Evolutionary conservation across 2,113 vertebrate species (phyloP), one percentile per base, ranked within the genome.

Genomic region (Rana temporaria): DNA sequence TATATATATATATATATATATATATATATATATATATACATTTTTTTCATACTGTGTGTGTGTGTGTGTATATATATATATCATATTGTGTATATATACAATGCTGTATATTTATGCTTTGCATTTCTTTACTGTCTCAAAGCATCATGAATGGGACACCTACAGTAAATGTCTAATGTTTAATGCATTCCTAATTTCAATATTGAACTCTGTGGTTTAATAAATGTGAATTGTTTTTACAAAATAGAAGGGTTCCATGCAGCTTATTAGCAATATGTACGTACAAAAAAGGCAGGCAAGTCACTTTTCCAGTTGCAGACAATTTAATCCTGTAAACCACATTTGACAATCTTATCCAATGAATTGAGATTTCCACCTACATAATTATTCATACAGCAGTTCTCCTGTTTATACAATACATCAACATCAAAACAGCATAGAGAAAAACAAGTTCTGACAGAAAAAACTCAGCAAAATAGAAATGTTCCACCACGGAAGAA

Each of bases 401-500:
- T 64, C 73, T 26, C 59, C 57, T 76, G 38, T 52, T 63, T 76
- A 76, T 64, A 59, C 71, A 73, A 73, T 73, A 74, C 55, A 74
- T 74, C 69, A 71, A 71, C 69, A 71, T 71, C 71, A 74, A 57
- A 57, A 60, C 59, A 19, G 71, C 70, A n/a, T 17, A 7, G 55
- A 73, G 71, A n/a, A 32, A 74, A 74, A 74, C 71, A 60, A 74
- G 71, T 59, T 74, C 55, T 74, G 71, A 74, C 71, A 38, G 71
- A 59, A 22, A 74, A 38, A 38, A 11, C 18, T 17, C n/a, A 30
- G 30, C 56, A 34, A 38, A 56, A 74, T 74, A 60, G 24, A 59
- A 74, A 59, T 59, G 52, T 30, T 20, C 18, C 34, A 38, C 15
- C 26, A 55, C 4, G 19, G 18, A 48, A 72, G 52, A 57, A 73